A percentile compares a stretch with the other conserved stretches of the same genome.
These are phyloP conservation scores for Pterocles orientalis DNA, from an alignment of 2,113 vertebrate genomes.

Conservation along the genomic window DNA sequence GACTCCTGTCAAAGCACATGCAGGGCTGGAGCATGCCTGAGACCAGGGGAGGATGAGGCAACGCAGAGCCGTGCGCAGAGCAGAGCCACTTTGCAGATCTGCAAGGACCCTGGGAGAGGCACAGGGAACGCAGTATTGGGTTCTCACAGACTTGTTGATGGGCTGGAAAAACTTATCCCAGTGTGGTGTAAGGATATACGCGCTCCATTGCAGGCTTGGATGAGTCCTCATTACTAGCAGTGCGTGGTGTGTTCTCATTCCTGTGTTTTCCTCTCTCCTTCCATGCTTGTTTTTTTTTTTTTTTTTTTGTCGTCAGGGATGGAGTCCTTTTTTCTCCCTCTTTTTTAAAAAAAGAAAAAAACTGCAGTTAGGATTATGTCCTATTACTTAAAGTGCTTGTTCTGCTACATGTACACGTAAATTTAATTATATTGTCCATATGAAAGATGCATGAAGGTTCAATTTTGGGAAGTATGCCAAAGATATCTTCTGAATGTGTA, in stretches of 20 bases:
- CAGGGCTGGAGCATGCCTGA: not conserved
- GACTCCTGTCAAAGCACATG: not conserved
- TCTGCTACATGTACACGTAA: not conserved
- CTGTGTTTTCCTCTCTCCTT: not conserved
- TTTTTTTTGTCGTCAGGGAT: not conserved
- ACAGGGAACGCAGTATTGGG: accelerated
- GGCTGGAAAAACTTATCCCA: not conserved
- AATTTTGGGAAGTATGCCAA: slow-evolving; percentile 43
- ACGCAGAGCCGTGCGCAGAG: accelerated
- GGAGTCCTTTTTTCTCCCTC: not conserved
- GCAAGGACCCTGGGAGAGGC: not conserved
- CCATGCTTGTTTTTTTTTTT: not conserved
- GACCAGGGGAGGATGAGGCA: not conserved
- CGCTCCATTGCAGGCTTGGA: not conserved
- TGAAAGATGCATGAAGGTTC: slow-evolving; percentile 49
- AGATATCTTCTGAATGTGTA: slow-evolving; percentile 2
- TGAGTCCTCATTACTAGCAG: not conserved
- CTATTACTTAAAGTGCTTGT: slow-evolving; percentile 42
- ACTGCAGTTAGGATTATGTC: not conserved
- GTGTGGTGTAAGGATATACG: not conserved
- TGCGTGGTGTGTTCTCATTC: not conserved
- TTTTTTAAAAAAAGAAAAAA: not conserved
- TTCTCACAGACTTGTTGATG: not conserved
- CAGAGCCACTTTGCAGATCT: not conserved
- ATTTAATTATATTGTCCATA: slow-evolving; percentile 17